phyloP scores from a whole-genome alignment of 2,888 invertebrate genomes.

The Cacoxenus indagator region DNA sequence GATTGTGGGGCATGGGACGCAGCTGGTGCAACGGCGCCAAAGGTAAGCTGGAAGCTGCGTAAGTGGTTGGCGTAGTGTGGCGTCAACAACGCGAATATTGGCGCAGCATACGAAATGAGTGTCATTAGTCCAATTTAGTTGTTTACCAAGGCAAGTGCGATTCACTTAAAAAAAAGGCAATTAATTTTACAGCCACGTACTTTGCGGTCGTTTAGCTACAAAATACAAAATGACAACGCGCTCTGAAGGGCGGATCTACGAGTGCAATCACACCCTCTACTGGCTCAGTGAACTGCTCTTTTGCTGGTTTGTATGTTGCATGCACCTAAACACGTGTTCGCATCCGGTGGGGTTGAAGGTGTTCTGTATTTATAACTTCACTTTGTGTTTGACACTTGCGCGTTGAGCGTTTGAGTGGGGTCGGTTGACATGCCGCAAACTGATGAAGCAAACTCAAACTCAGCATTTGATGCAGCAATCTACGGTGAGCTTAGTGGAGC shows the following conservation, averaged over 20 bases:
- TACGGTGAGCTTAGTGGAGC: slow-evolving; percentile 34
- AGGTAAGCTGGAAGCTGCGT: neutral
- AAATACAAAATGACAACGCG: slow-evolving; percentile 61
- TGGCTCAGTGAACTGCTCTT: no score
- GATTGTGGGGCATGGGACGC: no score
- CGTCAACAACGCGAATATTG: neutral
- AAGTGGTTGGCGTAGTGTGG: neutral
- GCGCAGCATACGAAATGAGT: slow-evolving; percentile 57
- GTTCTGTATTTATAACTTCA: slow-evolving; percentile 57
- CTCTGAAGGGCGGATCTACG: slow-evolving; percentile 25
- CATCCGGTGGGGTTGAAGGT: neutral
- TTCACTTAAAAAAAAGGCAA: slow-evolving; percentile 70
- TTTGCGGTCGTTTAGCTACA: slow-evolving; percentile 65
- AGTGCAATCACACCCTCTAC: neutral
- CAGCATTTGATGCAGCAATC: slow-evolving; percentile 21
- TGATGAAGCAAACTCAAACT: slow-evolving; percentile 4
- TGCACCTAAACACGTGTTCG: neutral
- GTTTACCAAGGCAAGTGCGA: slow-evolving; percentile 64
- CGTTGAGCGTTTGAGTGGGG: slow-evolving; percentile 36
- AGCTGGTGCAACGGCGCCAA: no score
- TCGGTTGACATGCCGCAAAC: neutral
- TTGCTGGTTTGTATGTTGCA: neutral
- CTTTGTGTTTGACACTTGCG: slow-evolving; percentile 60
- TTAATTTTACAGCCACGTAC: slow-evolving; percentile 69
- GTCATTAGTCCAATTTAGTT: slow-evolving; percentile 67